Base-by-base conservation (phyloP, 2,113 vertebrate species). In the Tauraco erythrolophus region DNA sequence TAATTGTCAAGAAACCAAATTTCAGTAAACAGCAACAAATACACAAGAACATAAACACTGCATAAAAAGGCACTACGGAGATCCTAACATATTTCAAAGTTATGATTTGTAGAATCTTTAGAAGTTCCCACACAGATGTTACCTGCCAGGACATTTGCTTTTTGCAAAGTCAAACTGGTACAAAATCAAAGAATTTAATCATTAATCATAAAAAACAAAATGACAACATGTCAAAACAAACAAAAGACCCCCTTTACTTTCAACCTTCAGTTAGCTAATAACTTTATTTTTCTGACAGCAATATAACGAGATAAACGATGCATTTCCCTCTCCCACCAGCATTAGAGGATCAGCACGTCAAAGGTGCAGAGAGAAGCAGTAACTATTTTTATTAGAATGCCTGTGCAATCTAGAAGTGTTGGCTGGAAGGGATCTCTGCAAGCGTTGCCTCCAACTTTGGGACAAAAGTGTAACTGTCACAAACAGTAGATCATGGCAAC, bases 381-480 rank as follows among this genome's bases (percentile, higher is more conserved):
- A 46, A 16, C 5, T 60, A n/a, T 24, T 58, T 69, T 35, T 72
- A 39, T 35, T 17, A 57, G 25, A 80, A 62, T 6, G 43, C 22
- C 12, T 21, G 9, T 13, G 11, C 21, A 75, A 15, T 23, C 33
- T 43, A 62, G 19, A 61, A 84, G 61, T 2, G 10, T 25, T 45
- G 39, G 27, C 14, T 45, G 62, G 30, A 70, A 65, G 11, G 17
- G 64, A 35, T 22, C 43, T 33, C 27, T 54, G 10, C 43, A 39
- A 31, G 23, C 2, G 6, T 14, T 2, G 3, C 22, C 16, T 84
- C 43, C 0, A 2, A 24, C 12, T n/a, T 14, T 37, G 15, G 17
- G n/a, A 66, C 19, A 70, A 21, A 3, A 4, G 5, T 12, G n/a
- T n/a, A n/a, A n/a, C 50, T 31, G 13, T 17, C 1, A 3, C 22